A percentile compares a stretch with the other conserved stretches of the same genome.
These are phyloP conservation scores for Herpailurus yagouaroundi DNA, from an alignment of 2,113 vertebrate species.

Conservation along the genomic window DNA sequence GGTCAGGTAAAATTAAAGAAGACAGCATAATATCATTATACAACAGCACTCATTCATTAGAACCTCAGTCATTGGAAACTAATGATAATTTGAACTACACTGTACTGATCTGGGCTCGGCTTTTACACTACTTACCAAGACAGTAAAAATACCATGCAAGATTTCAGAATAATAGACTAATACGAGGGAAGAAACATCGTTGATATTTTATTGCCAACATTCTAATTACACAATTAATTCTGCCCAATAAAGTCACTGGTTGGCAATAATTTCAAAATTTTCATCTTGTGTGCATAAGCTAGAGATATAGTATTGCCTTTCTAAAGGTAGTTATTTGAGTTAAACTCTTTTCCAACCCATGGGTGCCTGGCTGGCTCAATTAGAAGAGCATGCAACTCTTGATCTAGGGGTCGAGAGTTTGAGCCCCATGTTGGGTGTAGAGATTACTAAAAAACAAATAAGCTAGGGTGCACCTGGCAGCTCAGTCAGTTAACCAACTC, in stretches of 20 bases:
- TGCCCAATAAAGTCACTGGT: background rate
- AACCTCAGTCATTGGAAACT: constrained; percentile 13
- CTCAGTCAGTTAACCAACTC: too few species aligned
- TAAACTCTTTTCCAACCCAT: background rate
- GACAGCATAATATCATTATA: background rate
- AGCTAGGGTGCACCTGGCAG: background rate
- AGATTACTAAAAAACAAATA: background rate
- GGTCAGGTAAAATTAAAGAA: background rate
- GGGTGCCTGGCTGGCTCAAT: background rate
- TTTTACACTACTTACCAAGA: background rate
- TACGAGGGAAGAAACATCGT: background rate
- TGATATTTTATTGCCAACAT: background rate
- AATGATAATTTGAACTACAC: constrained; percentile 29
- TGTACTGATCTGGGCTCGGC: background rate
- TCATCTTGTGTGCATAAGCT: background rate
- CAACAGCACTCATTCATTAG: constrained; percentile 28
- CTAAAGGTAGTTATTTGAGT: constrained; percentile 25
- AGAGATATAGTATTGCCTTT: background rate
- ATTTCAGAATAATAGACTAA: constrained; percentile 37
- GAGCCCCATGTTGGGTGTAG: background rate
- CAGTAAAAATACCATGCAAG: background rate
- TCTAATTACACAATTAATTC: background rate
- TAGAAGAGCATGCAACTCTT: background rate
- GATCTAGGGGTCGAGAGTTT: background rate
- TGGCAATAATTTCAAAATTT: constrained; percentile 17